Percentiles rank a stretch among this genome's conserved stretches.
These are phyloP conservation scores for Phyllotreta cruciferae DNA, from an alignment of 2,888 invertebrate genomes.

Conservation along the genomic window DNA sequence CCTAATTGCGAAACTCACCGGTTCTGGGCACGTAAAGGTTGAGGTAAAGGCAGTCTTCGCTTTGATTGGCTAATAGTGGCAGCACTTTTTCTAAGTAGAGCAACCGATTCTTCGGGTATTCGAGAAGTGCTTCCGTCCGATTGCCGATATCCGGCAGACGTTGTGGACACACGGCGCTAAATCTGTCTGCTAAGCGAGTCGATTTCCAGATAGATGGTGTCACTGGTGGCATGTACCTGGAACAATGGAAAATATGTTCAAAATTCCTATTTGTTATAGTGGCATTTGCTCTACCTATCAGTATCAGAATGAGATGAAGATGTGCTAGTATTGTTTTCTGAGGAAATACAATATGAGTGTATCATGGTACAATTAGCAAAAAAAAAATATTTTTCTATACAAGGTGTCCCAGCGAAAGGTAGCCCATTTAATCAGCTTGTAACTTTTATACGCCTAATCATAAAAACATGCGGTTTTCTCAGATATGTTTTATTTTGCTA, in stretches of 20 bases:
- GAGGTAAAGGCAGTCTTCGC: conserved; percentile 97
- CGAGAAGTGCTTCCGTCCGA: conserved; percentile 69
- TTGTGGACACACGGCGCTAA: conserved; percentile 90
- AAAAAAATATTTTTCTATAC: too few species aligned
- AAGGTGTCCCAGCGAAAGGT: too few species aligned
- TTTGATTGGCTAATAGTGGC: conserved; percentile 88
- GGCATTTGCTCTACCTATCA: too few species aligned
- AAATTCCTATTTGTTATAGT: too few species aligned
- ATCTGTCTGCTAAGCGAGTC: conserved; percentile 79
- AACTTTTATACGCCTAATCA: too few species aligned
- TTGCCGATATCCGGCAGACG: conserved; percentile 69
- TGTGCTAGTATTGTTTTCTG: too few species aligned
- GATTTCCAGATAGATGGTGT: conserved; percentile 89
- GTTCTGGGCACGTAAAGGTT: conserved; percentile 93
- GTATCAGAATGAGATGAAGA: too few species aligned
- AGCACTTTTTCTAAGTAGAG: conserved; percentile 84
- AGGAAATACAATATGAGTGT: too few species aligned
- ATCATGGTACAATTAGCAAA: too few species aligned
- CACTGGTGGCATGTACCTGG: conserved; percentile 92
- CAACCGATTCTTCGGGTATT: conserved; percentile 83
- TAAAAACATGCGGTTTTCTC: too few species aligned
- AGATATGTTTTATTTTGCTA: too few species aligned
- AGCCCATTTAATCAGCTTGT: too few species aligned
- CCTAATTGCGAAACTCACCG: conserved; percentile 61
- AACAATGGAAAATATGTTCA: conserved; percentile 3